Conservation (phyloP, 2,888 invertebrate genomes). For the Ashinkailepas kermadecensis region DNA sequence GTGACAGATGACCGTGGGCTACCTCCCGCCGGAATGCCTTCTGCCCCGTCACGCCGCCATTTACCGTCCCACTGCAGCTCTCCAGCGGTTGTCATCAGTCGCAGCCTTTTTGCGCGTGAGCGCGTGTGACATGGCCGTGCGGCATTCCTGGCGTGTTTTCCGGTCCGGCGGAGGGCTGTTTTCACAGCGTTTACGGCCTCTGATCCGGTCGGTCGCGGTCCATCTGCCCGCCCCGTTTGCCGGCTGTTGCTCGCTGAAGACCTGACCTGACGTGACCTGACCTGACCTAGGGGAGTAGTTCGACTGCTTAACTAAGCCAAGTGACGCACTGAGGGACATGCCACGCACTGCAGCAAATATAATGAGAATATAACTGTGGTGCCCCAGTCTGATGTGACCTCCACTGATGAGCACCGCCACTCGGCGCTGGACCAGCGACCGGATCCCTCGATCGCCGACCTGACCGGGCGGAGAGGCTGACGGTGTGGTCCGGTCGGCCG, state of each 20-base stretch:
- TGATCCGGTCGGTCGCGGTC: too few species aligned
- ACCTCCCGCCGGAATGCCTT: neutral
- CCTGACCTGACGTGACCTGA: neutral
- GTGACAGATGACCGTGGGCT: too few species aligned
- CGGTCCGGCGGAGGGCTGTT: neutral
- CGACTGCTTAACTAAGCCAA: neutral
- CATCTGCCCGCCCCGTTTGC: neutral
- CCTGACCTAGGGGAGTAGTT: neutral
- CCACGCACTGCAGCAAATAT: too few species aligned
- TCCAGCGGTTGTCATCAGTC: neutral
- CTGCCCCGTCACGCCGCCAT: neutral
- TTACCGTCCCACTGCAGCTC: neutral
- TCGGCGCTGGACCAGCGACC: too few species aligned
- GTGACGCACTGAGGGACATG: too few species aligned
- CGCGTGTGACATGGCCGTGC: neutral
- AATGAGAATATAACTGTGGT: too few species aligned
- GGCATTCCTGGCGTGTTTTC: constrained; percentile 13
- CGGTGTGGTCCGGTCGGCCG: too few species aligned
- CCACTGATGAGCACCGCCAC: too few species aligned
- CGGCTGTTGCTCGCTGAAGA: neutral
- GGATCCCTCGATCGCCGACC: too few species aligned
- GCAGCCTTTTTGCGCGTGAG: neutral
- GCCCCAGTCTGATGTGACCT: too few species aligned
- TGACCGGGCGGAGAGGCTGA: too few species aligned
- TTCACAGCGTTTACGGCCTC: neutral